A percentile compares a stretch with the other conserved stretches of the same genome.
phyloP scores from a whole-genome alignment of 2,797 vertebrate species.

The Tarsius wallacei region DNA sequence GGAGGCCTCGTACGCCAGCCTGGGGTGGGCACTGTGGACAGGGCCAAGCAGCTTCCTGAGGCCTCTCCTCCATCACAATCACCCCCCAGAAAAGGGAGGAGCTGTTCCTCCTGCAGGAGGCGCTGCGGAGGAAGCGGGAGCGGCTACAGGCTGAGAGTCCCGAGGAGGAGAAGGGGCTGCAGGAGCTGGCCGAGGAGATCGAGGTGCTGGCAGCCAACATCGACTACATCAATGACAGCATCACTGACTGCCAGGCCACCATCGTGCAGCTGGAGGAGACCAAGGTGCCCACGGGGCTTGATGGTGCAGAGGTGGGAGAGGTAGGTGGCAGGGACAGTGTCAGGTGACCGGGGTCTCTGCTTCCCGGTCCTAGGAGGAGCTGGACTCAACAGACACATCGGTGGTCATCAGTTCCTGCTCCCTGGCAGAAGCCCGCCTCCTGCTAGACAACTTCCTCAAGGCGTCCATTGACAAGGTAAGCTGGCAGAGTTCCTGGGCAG shows the following conservation, averaged over 20 bases:
- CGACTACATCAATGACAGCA: slow-evolving; percentile 98
- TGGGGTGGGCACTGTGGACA: not conserved
- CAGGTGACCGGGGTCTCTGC: not conserved
- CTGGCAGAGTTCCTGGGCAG: rapidly evolving
- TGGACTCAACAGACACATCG: slow-evolving; percentile 98
- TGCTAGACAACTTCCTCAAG: slow-evolving; percentile 98
- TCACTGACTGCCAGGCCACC: slow-evolving; percentile 98
- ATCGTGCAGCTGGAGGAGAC: slow-evolving; percentile 99
- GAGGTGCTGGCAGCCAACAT: slow-evolving; percentile 98
- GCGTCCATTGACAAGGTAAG: slow-evolving; percentile 97
- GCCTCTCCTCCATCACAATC: not conserved
- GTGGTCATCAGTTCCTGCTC: slow-evolving; percentile 99
- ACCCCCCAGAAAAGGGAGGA: slow-evolving; percentile 97
- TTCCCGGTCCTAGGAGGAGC: slow-evolving; percentile 93
- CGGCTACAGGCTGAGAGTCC: slow-evolving; percentile 93
- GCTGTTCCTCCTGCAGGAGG: slow-evolving; percentile 96
- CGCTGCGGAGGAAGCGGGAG: slow-evolving; percentile 93
- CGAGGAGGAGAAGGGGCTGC: slow-evolving; percentile 95
- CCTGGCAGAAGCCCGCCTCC: slow-evolving; percentile 96
- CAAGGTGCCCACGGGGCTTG: slow-evolving; percentile 91
- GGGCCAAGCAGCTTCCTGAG: not conserved
- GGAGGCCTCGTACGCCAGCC: not conserved
- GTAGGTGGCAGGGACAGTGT: not conserved
- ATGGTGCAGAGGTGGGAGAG: rapidly evolving
- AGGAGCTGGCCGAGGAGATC: slow-evolving; percentile 97